Evolutionary conservation across 1,140 invertebrate species (phyloP).

Genomic region (Anastrepha obliqua): DNA sequence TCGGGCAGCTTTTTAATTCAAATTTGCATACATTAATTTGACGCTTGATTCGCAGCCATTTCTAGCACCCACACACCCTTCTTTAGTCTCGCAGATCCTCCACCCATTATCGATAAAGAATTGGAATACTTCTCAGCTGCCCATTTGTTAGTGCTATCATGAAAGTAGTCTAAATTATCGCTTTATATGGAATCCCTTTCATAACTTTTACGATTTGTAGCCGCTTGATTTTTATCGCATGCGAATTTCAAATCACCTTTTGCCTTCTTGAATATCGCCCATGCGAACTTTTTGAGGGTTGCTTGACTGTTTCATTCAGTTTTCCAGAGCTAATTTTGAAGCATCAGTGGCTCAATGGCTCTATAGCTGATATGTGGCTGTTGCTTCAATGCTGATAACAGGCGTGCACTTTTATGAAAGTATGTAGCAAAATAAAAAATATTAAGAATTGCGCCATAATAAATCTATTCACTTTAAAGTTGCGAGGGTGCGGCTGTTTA

Average conservation of each 20-base stretch:
- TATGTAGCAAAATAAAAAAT: conserved; percentile 27
- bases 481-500: conserved; percentile 17
- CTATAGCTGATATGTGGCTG: neutral
- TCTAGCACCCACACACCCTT: no score
- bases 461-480: neutral
- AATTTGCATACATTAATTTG: neutral
- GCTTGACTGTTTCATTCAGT: neutral
- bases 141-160: neutral
- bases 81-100: no score
- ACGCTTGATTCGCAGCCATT: no score
- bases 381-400: neutral
- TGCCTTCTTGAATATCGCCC: neutral
- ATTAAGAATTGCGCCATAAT: neutral
- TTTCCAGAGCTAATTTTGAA: neutral
- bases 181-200: neutral
- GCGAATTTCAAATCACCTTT: neutral
- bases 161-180: neutral
- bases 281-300: neutral
- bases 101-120: neutral
- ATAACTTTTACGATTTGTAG: neutral
- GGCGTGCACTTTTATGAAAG: neutral
- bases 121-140: neutral
- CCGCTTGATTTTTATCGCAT: neutral
- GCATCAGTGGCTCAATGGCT: neutral
- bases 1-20: neutral